Evolutionary conservation across 2,888 invertebrate genomes (phyloP).

Genomic region (Leptinotarsa haldemani): DNA sequence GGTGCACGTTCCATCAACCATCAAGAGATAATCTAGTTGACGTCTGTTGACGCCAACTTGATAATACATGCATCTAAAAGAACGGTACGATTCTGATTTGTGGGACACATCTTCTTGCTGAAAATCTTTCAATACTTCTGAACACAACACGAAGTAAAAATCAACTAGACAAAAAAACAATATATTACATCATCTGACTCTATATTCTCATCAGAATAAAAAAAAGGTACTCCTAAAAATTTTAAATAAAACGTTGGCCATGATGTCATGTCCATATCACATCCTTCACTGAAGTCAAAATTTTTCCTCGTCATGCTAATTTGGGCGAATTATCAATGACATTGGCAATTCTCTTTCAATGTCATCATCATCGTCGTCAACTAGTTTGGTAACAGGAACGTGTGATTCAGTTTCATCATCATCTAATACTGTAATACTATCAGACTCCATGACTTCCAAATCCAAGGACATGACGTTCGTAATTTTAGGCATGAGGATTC

Average conservation of each 20-base stretch:
- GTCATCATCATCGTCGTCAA: conserved; percentile 25
- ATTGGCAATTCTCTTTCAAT: conserved; percentile 35
- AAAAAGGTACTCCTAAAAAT: neutral
- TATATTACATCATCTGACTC: neutral
- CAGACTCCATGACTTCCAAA: conserved; percentile 12
- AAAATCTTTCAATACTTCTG: no score
- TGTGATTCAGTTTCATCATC: neutral
- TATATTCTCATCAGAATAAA: neutral
- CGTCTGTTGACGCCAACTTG: no score
- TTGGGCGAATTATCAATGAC: conserved; percentile 28
- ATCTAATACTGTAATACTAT: conserved; percentile 28
- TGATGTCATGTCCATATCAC: conserved; percentile 8
- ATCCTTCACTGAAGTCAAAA: neutral
- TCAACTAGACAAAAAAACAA: no score
- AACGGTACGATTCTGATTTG: no score
- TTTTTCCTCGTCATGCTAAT: neutral
- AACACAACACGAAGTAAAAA: no score
- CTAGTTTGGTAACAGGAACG: neutral
- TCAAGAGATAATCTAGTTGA: no score
- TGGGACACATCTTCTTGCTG: no score
- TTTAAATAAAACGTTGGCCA: neutral
- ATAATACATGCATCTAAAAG: no score
- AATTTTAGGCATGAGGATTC: conserved; percentile 29
- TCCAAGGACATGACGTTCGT: conserved; percentile 32
- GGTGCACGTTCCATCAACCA: no score